Evolutionary conservation across 53 echinoderm and acorn worm genomes (phyloP), one percentile per base, ranked within the genome.

Genomic region (Hippasteria phrygiana): DNA sequence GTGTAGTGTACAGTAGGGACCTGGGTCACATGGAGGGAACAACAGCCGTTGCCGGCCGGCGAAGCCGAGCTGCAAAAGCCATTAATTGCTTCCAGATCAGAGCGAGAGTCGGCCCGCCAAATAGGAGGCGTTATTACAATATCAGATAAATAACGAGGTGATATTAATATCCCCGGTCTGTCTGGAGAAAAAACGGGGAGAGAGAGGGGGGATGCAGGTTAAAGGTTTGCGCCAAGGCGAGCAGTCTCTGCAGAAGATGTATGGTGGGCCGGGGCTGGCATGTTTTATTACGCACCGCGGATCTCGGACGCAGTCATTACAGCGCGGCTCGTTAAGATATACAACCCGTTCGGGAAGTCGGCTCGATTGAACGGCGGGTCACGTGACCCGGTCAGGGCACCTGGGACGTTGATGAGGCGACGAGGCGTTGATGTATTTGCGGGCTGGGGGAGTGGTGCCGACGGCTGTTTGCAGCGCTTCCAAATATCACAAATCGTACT

Each of bases 361-460:
- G 64, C 82, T 43, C 82, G 64, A 64, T 82, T 66, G 82, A 82
- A 41, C 29, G 63, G 43, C 14, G 42, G 82, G 64, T 66, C 82
- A 82, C 82, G 66, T 82, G 82, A 82, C 45, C 82, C 43, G 64
- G 82, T 28, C 82, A 26, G 32, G 82, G 82, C 82, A 46, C 66
- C 66, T 46, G 82, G 65, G 82, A 82, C 82, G 66, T 82, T 45
- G 82, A 82, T 47, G 66, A 82, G 82, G 66, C 65, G 81, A 80
- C 2, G 80, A 80, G 80, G 80, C 65, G 81, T 65, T 82, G 82
- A 82, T 82, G 65, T 82, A 82, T 82, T 63, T 64, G 66, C 18
- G 73, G 45, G 41, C 59, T 41, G 43, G 41, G 80, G 27, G 3
- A 43, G 31, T n/a, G 45, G 29, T 43, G 46, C 66, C 27, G 82